These are phyloP conservation scores for Sclerurus mexicanus DNA, from an alignment of 2,113 vertebrate genomes.

Conservation along the genomic window DNA sequence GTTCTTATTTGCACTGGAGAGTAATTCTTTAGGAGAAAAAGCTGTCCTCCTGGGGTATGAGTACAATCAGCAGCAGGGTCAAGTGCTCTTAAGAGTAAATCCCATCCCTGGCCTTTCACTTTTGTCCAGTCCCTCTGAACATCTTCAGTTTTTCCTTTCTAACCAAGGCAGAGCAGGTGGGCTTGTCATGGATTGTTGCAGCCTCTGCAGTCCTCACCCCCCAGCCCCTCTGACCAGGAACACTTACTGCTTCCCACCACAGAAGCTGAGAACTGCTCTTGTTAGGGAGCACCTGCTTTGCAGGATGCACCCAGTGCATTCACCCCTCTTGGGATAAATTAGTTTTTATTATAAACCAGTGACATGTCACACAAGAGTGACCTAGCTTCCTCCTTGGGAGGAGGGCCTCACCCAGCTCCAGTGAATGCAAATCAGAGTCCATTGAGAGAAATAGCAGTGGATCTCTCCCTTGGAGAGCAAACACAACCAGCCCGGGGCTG, in stretches of 20 bases:
- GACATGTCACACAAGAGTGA: not conserved
- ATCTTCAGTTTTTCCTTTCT: not conserved
- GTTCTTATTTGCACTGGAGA: not conserved
- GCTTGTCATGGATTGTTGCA: not conserved
- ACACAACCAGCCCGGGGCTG: not conserved
- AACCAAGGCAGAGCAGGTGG: not conserved
- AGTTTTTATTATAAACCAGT: not conserved
- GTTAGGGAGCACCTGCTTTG: not conserved
- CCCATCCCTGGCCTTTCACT: not conserved
- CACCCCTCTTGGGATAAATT: not conserved
- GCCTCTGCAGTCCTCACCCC: not conserved
- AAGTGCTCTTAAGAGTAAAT: not conserved
- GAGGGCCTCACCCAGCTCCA: not conserved
- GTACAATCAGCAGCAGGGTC: not conserved
- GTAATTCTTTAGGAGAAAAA: not conserved
- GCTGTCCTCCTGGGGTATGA: not conserved
- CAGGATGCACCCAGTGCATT: too few species aligned
- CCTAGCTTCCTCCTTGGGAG: not conserved
- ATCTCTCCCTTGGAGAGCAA: not conserved
- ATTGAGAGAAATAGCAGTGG: not conserved
- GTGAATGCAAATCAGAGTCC: not conserved
- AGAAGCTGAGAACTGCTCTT: not conserved
- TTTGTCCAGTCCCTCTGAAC: not conserved
- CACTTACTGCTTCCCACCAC: not conserved
- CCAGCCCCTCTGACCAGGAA: not conserved